phyloP scores from a whole-genome alignment of 2,888 invertebrate genomes.

The Hyalella azteca region DNA sequence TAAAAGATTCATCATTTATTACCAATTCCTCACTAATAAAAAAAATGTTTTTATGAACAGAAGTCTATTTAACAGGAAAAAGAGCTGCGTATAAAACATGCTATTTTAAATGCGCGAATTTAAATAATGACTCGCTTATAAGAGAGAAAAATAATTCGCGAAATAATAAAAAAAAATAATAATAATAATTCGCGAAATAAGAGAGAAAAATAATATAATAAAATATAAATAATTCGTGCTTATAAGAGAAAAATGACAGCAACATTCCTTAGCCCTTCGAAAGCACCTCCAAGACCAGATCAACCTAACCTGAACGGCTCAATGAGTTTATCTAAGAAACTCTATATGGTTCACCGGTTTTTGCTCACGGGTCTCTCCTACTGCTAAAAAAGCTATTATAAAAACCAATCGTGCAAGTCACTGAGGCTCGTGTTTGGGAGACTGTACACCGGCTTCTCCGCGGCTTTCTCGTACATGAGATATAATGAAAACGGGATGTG shows the following conservation, averaged over 20 bases:
- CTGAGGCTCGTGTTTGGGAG: background rate
- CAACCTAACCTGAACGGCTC: background rate
- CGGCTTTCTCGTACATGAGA: no score
- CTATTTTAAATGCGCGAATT: no score
- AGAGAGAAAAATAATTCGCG: background rate
- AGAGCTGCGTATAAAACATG: no score
- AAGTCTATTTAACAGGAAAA: no score
- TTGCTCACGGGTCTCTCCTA: background rate
- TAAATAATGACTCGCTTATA: background rate
- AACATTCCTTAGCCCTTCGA: background rate
- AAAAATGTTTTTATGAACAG: no score
- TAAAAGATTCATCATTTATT: no score
- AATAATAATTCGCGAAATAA: background rate
- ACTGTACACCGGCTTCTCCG: no score
- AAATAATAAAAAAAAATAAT: background rate
- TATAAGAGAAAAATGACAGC: background rate
- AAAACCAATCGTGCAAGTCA: constrained; percentile 24
- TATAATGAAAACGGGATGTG: no score
- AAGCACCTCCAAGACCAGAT: background rate
- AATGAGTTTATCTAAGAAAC: constrained; percentile 25
- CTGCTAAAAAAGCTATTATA: background rate
- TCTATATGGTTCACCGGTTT: background rate
- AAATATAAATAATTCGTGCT: background rate
- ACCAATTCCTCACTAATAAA: no score
- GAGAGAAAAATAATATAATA: background rate